Conservation (phyloP, 2,888 invertebrate species). For the Coremacera marginata region DNA sequence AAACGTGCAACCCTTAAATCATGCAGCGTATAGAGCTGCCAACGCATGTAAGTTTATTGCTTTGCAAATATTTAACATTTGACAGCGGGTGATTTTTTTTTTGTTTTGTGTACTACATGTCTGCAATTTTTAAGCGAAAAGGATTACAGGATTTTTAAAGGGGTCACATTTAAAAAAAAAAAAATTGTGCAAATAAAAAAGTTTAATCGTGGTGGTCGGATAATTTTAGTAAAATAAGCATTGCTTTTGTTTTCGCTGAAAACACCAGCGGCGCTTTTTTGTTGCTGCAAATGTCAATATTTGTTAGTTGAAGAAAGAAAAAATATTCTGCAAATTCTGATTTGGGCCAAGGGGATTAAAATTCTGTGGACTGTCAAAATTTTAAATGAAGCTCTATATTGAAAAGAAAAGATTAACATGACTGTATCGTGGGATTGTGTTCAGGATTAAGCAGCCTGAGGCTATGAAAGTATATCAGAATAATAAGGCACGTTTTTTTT, state of each 20-base stretch:
- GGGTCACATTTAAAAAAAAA: too few species aligned
- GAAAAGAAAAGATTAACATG: background rate
- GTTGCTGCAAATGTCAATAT: constrained; percentile 13
- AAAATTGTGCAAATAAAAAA: too few species aligned
- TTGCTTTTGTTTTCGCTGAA: background rate
- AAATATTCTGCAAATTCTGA: background rate
- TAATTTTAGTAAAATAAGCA: background rate
- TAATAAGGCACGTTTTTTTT: background rate
- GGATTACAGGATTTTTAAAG: too few species aligned
- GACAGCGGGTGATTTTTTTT: constrained; percentile 13
- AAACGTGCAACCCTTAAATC: constrained; percentile 7
- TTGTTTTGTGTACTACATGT: background rate
- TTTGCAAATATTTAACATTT: constrained; percentile 23
- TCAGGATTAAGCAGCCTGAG: background rate
- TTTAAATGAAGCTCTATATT: background rate
- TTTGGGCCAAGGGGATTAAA: background rate
- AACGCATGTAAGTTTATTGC: constrained; percentile 5
- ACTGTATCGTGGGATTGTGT: background rate
- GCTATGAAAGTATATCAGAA: background rate
- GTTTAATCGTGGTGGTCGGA: too few species aligned
- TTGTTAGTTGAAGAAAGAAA: background rate
- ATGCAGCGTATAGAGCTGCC: background rate
- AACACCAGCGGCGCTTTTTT: background rate
- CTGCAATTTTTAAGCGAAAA: background rate
- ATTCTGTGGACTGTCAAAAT: background rate